These are phyloP conservation scores for Tenthredo distinguenda DNA, from an alignment of 2,888 invertebrate genomes.

Conservation along the genomic window DNA sequence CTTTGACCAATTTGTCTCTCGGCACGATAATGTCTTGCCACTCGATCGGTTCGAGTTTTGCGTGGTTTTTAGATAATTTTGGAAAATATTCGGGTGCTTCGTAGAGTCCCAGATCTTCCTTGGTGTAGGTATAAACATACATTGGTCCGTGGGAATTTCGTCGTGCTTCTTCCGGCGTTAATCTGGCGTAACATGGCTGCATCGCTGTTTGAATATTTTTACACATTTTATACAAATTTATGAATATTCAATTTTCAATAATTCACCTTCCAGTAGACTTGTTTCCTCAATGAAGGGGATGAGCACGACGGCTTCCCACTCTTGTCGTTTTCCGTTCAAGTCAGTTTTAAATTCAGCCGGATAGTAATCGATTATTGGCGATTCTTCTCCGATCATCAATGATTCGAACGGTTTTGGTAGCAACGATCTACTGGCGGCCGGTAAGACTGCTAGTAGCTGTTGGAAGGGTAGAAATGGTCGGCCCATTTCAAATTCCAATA, in stretches of 20 bases:
- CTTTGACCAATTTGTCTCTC: conserved; percentile 82
- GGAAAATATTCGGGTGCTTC: conserved; percentile 84
- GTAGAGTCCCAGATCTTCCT: conserved; percentile 81
- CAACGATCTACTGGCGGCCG: conserved; percentile 89
- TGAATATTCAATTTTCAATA: too few relatives aligned
- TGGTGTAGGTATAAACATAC: conserved; percentile 87
- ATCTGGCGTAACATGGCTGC: conserved; percentile 83
- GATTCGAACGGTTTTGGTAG: conserved; percentile 89
- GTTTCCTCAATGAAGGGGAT: conserved; percentile 96
- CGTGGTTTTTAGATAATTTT: conserved; percentile 80
- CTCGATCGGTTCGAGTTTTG: conserved; percentile 79
- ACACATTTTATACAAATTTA: too few relatives aligned
- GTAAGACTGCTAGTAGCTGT: conserved; percentile 93
- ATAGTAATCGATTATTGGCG: conserved; percentile 94
- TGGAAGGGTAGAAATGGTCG: conserved; percentile 96
- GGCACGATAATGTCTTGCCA: conserved; percentile 83
- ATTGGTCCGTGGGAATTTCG: conserved; percentile 94
- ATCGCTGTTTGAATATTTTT: conserved; percentile 80
- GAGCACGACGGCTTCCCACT: conserved; percentile 97
- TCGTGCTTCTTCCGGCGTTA: conserved; percentile 85
- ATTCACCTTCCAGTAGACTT: conserved; percentile 67
- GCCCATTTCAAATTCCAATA: conserved; percentile 91
- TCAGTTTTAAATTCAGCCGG: conserved; percentile 95
- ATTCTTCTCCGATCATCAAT: conserved; percentile 88
- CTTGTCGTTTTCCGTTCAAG: conserved; percentile 96